Evolutionary conservation across 2,113 vertebrate species (phyloP), one percentile per base, ranked within the genome.

Genomic region (Mustelus asterias): DNA sequence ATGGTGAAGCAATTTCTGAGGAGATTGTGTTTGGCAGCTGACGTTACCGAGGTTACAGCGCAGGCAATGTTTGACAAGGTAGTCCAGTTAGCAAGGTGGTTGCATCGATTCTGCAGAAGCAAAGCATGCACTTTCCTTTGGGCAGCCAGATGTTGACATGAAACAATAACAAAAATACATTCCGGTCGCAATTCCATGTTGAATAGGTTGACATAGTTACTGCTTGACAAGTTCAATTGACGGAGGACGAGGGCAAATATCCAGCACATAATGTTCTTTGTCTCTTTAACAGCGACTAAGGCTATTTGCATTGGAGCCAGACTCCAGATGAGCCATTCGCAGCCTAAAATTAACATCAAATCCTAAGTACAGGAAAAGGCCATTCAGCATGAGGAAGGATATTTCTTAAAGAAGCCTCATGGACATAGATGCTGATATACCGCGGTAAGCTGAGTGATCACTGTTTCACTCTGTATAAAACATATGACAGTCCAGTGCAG

Each of bases 101-200:
- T 93, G 60, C 60, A 93, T 93, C 20, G 60, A 93, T 93, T n/a
- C 89, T n/a, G n/a, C 18, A 93, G 65, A 67, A 67, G n/a, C 18
- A 93, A 22, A 8, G 60, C 18, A 22, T 22, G 58, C 89, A 93
- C 89, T 65, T 67, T 67, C 16, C 60, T 93, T 65, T 93, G 89
- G 60, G 89, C 89, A 41, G 89, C 60, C 60, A 67, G 60, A 41
- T 67, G 60, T 93, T 93, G 89, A 93, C 89, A 93, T 9, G n/a
- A 93, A 93, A 93, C 89, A 93, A 93, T 18, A 93, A 58, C 13
- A 58, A 93, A 93, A 93, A 20, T 65, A 65, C 14, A 93, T 93
- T 93, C 37, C 65, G 89, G 89, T 93, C 89, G 37, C 33, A 65
- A 93, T 93, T 93, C 89, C 5, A 37, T n/a, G 60, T 63, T 93